Evolutionary conservation across 2,797 vertebrate genomes (phyloP).

Genomic region (Manis crassicaudata): DNA sequence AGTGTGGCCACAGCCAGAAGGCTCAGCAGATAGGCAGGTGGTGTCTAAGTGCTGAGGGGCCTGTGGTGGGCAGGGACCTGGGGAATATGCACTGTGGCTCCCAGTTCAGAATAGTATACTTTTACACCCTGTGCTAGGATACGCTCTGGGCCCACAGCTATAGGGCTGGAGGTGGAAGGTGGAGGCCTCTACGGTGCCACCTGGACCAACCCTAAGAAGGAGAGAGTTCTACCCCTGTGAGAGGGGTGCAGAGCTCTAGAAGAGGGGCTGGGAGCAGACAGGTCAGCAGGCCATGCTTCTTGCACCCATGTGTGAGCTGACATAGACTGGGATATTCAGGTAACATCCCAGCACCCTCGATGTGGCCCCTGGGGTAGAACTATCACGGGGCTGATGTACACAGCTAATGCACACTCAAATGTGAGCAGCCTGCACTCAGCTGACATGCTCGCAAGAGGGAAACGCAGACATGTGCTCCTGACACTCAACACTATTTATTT

Average conservation of each 20-base stretch:
- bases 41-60: background rate
- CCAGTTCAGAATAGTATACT: background rate
- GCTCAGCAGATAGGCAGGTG: background rate
- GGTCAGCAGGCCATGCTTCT: too few species aligned
- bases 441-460: fast-evolving
- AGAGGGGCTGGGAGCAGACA: background rate
- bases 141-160: background rate
- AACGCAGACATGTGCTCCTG: fast-evolving
- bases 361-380: fast-evolving
- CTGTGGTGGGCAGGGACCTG: fast-evolving
- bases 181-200: background rate
- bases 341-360: fast-evolving
- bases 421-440: fast-evolving
- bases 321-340: fast-evolving
- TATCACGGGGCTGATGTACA: fast-evolving
- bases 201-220: background rate
- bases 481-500: fast-evolving
- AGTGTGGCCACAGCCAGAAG: background rate
- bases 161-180: background rate
- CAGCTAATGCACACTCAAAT: fast-evolving
- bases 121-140: background rate
- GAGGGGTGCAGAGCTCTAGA: background rate
- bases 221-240: too few species aligned
- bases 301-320: background rate
- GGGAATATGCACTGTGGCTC: background rate